These are phyloP conservation scores for Nansenia antarctica DNA, from an alignment of 2,113 vertebrate species.

Conservation along the genomic window DNA sequence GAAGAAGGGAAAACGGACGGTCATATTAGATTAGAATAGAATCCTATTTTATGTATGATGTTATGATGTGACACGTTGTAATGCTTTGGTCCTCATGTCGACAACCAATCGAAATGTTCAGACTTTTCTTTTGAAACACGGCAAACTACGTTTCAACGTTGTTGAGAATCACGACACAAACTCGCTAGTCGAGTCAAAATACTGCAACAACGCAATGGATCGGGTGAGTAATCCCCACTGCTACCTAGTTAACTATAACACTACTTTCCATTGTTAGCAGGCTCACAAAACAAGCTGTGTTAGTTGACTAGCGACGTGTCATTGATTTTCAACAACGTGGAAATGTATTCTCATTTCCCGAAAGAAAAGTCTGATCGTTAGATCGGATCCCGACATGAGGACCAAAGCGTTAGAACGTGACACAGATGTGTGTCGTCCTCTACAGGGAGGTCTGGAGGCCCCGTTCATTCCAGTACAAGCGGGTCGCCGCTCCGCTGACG, in stretches of 20 bases:
- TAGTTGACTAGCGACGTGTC: too few relatives aligned
- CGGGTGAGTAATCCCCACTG: too few relatives aligned
- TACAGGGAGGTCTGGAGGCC: conserved; percentile 42
- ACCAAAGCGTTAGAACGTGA: not conserved
- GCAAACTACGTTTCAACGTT: too few relatives aligned
- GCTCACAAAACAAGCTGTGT: not conserved
- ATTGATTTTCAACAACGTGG: not conserved
- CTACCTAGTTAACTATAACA: not conserved
- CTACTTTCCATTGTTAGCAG: not conserved
- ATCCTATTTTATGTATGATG: not conserved
- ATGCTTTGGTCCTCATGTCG: too few relatives aligned
- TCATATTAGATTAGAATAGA: not conserved
- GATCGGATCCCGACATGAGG: not conserved
- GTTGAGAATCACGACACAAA: too few relatives aligned
- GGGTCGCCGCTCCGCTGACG: conserved; percentile 35
- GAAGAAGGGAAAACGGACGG: not conserved
- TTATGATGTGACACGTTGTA: not conserved
- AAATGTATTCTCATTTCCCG: too few relatives aligned
- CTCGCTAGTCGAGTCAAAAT: too few relatives aligned
- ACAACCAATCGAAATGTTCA: too few relatives aligned
- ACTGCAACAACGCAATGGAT: too few relatives aligned
- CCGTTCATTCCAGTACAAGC: conserved; percentile 48
- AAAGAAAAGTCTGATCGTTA: not conserved
- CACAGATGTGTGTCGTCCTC: not conserved
- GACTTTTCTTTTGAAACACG: too few relatives aligned